Evolutionary conservation across 2,797 vertebrate species (phyloP).

Genomic region (Tolypeutes matacus): DNA sequence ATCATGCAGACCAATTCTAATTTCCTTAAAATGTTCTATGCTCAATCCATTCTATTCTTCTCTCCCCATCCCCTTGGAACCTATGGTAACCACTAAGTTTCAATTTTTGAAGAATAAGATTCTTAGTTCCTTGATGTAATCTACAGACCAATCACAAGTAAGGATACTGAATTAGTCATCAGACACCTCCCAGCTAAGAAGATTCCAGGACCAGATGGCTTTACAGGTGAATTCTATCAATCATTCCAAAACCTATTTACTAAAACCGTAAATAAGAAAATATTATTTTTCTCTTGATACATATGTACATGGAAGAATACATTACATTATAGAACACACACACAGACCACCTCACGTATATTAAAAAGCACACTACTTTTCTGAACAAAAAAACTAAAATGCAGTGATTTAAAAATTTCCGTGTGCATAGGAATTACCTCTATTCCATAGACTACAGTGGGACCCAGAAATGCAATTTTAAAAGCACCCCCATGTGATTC

Average conservation of each 20-base stretch:
- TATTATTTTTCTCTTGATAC: slow-evolving; percentile 45
- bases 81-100: too few relatives aligned
- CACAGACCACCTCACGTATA: neutral
- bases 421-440: neutral
- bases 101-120: too few relatives aligned
- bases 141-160: too few relatives aligned
- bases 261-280: slow-evolving; percentile 49
- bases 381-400: slow-evolving; percentile 6
- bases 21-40: too few relatives aligned
- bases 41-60: too few relatives aligned
- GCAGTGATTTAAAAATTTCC: neutral
- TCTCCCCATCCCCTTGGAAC: too few relatives aligned
- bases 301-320: neutral
- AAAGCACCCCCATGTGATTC: neutral
- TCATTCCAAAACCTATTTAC: too few relatives aligned
- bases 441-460: neutral
- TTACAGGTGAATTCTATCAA: too few relatives aligned
- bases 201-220: slow-evolving; percentile 21
- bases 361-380: neutral
- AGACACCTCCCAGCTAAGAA: neutral
- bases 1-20: too few relatives aligned
- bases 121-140: too few relatives aligned
- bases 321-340: neutral
- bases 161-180: too few relatives aligned
- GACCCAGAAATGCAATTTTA: slow-evolving; percentile 12